Base-by-base conservation (phyloP, 2,888 invertebrate genomes). In the Ypsolopha sequella region DNA sequence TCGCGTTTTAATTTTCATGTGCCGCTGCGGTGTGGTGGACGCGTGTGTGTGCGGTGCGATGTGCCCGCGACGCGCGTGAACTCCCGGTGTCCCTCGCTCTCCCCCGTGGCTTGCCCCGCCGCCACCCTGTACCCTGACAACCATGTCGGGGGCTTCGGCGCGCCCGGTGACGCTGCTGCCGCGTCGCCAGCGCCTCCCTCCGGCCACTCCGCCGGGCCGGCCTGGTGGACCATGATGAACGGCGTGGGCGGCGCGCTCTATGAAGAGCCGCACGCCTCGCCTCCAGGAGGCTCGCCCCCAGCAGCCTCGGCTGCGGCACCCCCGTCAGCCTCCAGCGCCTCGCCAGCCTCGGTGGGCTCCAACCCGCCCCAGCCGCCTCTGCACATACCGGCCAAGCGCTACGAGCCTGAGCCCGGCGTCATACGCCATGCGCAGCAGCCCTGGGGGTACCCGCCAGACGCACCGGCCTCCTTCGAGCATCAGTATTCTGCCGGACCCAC, bases 311-410 rank as follows among this genome's bases (percentile, higher is more conserved):
- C 92, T 55, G 89, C 90, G 60, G 91, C 92, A 58, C 90, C 90
- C 59, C 76, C 89, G 68, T 84, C 88, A 55, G 84, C 86, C 55
- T 80, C 86, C 68, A 81, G 81, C 84, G 84, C 81, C 69, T 81
- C 88, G 71, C 90, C 90, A 67, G 79, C 90, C 56, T 84, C 86
- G 55, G 89, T 89, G 50, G 88, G 91, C 70, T 91, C 91, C 72
- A 90, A 92, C 80, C 90, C 92, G 54, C 91, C 92, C 55, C 91
- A 92, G 68, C 94, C 94, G 57, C 93, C 93, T 54, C 88, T 96
- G 58, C 95, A 96, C 88, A 95, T 96, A 82, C 96, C 95, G 60
- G 95, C 95, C 68, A 95, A 96, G 82, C 89, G 95, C 62, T 92
- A 88, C 71, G 87, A 88, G 59, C 88, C 89, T 54, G 90, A 89